Percentiles rank a stretch among this genome's conserved stretches.
phyloP scores from a whole-genome alignment of 2,797 vertebrate species.

The Xiphorhynchus erythropygius region DNA sequence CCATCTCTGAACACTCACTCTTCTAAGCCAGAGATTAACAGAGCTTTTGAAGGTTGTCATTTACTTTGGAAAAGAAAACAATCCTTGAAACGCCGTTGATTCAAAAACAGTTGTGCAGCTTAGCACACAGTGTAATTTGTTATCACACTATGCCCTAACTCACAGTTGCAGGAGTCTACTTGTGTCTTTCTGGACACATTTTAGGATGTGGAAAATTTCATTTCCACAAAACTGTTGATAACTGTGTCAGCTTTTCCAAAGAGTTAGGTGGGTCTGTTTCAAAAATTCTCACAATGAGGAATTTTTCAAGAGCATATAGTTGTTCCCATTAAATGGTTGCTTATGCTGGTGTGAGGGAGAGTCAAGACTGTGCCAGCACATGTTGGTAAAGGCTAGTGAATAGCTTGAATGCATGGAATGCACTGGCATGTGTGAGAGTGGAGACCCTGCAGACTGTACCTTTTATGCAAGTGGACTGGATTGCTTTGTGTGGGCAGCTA shows the following conservation, averaged over 20 bases:
- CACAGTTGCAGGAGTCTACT: not conserved
- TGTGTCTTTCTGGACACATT: not conserved
- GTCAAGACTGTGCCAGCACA: too few relatives aligned
- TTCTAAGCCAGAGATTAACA: not conserved
- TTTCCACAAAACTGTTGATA: not conserved
- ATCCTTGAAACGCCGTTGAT: accelerated
- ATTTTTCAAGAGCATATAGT: not conserved
- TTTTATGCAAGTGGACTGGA: not conserved
- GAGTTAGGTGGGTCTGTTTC: not conserved
- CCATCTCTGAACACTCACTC: not conserved
- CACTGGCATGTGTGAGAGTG: accelerated
- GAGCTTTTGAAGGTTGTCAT: not conserved
- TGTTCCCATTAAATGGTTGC: not conserved
- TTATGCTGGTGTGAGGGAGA: accelerated
- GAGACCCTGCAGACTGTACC: too few relatives aligned
- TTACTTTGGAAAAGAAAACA: not conserved
- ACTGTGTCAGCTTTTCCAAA: not conserved
- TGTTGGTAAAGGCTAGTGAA: not conserved
- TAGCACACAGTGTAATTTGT: not conserved
- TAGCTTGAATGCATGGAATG: not conserved
- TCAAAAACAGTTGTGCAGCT: not conserved
- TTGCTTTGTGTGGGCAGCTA: not conserved
- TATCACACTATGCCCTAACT: not conserved
- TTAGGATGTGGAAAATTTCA: not conserved
- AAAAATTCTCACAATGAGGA: not conserved